A percentile compares a stretch with the other conserved stretches of the same genome.
phyloP scores from a whole-genome alignment of 2,797 vertebrate species.

The Phaenicophaeus curvirostris region DNA sequence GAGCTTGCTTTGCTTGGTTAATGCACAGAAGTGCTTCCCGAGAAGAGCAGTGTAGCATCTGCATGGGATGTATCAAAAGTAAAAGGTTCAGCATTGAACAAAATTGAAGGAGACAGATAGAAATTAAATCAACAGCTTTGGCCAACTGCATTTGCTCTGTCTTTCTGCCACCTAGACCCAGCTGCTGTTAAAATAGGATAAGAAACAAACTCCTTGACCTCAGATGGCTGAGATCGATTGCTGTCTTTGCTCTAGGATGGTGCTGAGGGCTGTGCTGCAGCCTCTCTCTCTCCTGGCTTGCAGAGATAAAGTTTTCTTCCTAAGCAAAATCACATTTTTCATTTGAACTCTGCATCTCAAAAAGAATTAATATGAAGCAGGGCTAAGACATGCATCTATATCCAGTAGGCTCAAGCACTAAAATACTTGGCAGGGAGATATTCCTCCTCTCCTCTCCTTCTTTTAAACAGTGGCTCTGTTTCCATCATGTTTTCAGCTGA shows the following conservation, averaged over 20 bases:
- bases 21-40: neutral
- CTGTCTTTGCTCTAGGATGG: neutral
- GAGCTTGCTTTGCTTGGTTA: neutral
- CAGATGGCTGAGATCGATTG: rapidly evolving
- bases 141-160: neutral
- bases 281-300: neutral
- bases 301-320: neutral
- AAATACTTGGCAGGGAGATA: neutral
- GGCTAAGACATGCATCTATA: neutral
- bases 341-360: neutral
- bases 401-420: neutral
- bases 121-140: neutral
- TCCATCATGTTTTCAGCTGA: neutral
- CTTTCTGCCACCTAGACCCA: neutral
- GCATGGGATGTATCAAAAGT: neutral
- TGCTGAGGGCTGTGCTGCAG: neutral
- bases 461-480: neutral
- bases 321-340: neutral
- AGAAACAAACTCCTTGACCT: neutral
- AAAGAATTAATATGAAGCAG: neutral
- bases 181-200: neutral
- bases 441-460: neutral
- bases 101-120: neutral
- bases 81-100: neutral
- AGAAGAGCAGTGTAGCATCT: neutral